These are phyloP conservation scores for Poeciliopsis occidentalis DNA, from an alignment of 2,113 vertebrate species.

Conservation along the genomic window DNA sequence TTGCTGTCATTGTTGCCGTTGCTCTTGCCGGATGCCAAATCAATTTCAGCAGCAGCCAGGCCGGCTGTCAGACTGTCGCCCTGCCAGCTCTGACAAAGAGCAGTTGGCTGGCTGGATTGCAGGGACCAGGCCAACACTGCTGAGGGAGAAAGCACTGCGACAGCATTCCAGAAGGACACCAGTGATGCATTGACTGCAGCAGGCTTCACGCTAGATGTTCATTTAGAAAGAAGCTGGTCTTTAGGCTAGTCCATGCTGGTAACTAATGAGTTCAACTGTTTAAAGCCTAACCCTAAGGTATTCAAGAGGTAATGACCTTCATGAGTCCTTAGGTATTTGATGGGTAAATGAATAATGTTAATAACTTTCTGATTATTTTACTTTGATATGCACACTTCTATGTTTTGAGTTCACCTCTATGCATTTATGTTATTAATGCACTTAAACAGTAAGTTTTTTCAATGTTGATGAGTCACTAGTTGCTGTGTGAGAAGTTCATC, in stretches of 20 bases:
- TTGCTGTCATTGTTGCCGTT: constrained; percentile 19
- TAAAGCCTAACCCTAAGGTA: background rate
- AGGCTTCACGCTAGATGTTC: background rate
- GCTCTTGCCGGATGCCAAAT: constrained; percentile 42
- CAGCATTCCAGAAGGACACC: constrained; percentile 28
- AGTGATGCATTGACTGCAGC: background rate
- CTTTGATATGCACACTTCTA: background rate
- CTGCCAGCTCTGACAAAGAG: constrained; percentile 53
- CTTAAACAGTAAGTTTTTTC: background rate
- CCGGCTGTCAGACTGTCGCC: constrained; percentile 18
- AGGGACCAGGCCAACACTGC: constrained; percentile 9
- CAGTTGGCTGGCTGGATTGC: constrained; percentile 34
- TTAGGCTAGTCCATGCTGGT: background rate
- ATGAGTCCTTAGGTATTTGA: background rate
- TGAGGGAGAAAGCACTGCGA: constrained; percentile 29
- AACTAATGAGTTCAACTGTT: background rate
- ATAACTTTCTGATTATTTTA: constrained; percentile 20
- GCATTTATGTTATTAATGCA: background rate
- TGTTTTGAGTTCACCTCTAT: background rate
- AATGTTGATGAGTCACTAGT: background rate
- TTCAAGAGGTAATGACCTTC: background rate
- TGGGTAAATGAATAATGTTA: background rate
- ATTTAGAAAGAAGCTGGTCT: background rate
- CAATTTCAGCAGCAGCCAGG: constrained; percentile 54
- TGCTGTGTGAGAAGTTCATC: background rate